phyloP scores from a whole-genome alignment of 2,888 invertebrate genomes.

The Plebejus anna region DNA sequence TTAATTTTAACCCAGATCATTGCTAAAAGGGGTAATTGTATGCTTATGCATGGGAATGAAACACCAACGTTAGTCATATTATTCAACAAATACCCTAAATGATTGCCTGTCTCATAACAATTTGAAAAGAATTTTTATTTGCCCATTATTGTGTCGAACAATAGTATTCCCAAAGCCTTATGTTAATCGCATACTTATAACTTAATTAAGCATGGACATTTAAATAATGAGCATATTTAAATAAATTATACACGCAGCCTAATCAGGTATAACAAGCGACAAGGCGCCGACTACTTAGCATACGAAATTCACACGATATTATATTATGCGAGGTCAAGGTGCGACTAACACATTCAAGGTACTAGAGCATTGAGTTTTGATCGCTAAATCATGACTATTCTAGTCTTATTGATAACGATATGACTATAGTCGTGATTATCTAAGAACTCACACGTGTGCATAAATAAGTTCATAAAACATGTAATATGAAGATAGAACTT shows the following conservation, averaged over 20 bases:
- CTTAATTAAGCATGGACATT: conserved; percentile 13
- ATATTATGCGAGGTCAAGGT: conserved; percentile 24
- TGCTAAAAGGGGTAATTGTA: too few relatives aligned
- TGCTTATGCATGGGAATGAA: background rate
- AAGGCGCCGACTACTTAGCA: conserved; percentile 18
- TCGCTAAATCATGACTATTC: background rate
- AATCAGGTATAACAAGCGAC: conserved; percentile 10
- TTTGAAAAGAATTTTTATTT: conserved; percentile 4
- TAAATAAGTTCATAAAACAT: too few relatives aligned
- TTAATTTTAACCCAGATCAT: too few relatives aligned
- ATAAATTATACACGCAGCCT: conserved; percentile 5
- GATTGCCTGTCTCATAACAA: conserved; percentile 2
- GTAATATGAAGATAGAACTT: too few relatives aligned
- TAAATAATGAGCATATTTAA: conserved; percentile 18
- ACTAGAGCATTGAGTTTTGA: conserved; percentile 1
- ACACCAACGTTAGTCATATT: background rate
- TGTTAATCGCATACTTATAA: conserved; percentile 3
- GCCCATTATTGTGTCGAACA: background rate
- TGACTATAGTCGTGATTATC: too few relatives aligned
- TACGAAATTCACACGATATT: conserved; percentile 27
- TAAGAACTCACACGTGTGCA: too few relatives aligned
- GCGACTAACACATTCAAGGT: background rate
- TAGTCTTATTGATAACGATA: background rate
- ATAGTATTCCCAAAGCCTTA: conserved; percentile 8
- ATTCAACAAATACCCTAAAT: background rate